Evolutionary conservation across 2,797 vertebrate species (phyloP), one percentile per base, ranked within the genome.

Genomic region (Octomys mimax): DNA sequence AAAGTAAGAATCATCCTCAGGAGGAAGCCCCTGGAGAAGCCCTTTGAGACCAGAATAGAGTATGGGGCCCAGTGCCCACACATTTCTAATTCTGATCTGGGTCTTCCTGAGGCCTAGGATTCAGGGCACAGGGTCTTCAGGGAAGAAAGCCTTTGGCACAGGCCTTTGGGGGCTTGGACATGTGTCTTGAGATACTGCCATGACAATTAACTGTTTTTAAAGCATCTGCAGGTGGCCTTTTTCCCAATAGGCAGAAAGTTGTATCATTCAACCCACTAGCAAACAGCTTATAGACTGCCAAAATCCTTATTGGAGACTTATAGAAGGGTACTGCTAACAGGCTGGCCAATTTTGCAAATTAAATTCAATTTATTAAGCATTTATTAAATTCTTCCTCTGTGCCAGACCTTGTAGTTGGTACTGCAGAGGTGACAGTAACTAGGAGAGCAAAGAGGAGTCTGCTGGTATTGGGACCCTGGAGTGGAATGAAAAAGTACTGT

Each of bases 361-460:
- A 62, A 89, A 89, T 79, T 89, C 57, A 78, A 79, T 93, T 82
- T 91, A 89, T 66, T 88, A 91, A 88, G 62, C 33, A 71, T 42
- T 77, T 92, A 91, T 89, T 93, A 92, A 91, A 87, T 92, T 80
- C 39, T 18, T 70, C 9, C 54, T 96, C 54, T 64, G 28, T 73
- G 87, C 75, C 64, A 93, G 89, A 42, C 14, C 46, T 39, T 84
- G 14, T 75, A 42, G 85, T 70, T 64, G 33, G 24, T n/a, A 9
- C 49, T 52, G 49, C 52, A 57, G 57, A 81, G 39, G 52, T 5
- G 22, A 42, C 39, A 75, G 16, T 61, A 22, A 89, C 57, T 22
- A 46, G 52, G 84, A 92, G 49, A 68, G 36, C 31, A 61, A 64
- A 87, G 49, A 77, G 31, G 82, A 62, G 24, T 64, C 62, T 86